Evolutionary conservation across 1,140 invertebrate genomes (phyloP).

Genomic region (Argopecten irradians): DNA sequence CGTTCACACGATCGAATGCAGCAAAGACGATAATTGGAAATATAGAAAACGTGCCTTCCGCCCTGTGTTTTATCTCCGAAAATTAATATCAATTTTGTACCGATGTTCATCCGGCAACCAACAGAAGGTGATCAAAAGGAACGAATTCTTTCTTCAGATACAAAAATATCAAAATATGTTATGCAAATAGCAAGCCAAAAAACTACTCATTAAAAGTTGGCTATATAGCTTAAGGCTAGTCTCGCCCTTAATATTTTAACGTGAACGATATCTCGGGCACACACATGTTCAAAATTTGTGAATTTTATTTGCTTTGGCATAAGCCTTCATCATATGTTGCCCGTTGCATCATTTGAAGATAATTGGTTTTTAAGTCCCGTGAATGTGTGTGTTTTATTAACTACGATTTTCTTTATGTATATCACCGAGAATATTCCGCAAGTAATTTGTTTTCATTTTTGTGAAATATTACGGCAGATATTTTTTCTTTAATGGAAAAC

Average conservation of each 20-base stretch:
- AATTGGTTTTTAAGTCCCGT: background rate
- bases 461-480: background rate
- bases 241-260: background rate
- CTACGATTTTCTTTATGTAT: background rate
- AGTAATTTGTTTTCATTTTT: background rate
- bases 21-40: background rate
- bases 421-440: background rate
- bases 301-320: background rate
- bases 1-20: background rate
- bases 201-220: background rate
- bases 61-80: background rate
- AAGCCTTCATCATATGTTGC: background rate
- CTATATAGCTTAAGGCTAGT: background rate
- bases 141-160: constrained; percentile 9
- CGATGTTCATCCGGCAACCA: background rate
- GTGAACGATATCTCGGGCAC: background rate
- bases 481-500: background rate
- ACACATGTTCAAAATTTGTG: constrained; percentile 6
- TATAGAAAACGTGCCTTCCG: constrained; percentile 14
- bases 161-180: background rate
- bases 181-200: background rate
- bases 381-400: background rate
- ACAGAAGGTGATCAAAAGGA: constrained; percentile 1
- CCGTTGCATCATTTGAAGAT: background rate
- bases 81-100: background rate